Evolutionary conservation across 2,797 vertebrate species (phyloP).

Genomic region (Anas georgica): DNA sequence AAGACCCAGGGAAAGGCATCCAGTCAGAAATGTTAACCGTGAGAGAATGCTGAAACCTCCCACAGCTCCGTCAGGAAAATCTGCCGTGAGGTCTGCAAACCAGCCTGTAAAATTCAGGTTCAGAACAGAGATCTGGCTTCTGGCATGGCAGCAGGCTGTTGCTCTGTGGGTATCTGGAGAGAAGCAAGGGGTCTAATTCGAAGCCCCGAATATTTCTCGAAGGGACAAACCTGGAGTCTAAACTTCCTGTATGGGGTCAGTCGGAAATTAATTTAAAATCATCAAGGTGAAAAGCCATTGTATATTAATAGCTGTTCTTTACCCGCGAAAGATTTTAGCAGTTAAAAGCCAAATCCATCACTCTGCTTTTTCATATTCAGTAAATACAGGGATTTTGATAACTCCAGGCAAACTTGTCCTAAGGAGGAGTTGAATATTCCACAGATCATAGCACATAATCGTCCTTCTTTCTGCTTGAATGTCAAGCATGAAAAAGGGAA

Average conservation of each 20-base stretch:
- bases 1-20: neutral
- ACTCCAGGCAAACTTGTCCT: neutral
- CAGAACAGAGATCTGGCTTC: neutral
- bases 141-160: neutral
- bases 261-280: slow-evolving; percentile 16
- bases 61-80: neutral
- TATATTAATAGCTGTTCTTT: slow-evolving; percentile 44
- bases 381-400: slow-evolving; percentile 60
- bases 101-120: neutral
- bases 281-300: slow-evolving; percentile 19
- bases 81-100: neutral
- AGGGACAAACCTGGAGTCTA: neutral
- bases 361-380: slow-evolving; percentile 39
- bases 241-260: neutral
- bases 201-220: neutral
- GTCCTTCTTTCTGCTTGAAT: slow-evolving; percentile 44
- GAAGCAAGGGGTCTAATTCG: neutral
- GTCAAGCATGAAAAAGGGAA: slow-evolving; percentile 31
- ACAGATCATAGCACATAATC: slow-evolving; percentile 45
- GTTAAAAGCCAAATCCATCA: slow-evolving; percentile 48
- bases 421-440: slow-evolving; percentile 55
- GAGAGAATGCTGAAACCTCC: neutral
- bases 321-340: neutral
- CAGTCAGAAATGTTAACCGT: neutral
- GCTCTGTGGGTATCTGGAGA: neutral